Evolutionary conservation across 2,797 vertebrate genomes (phyloP).

Genomic region (Artibeus jamaicensis): DNA sequence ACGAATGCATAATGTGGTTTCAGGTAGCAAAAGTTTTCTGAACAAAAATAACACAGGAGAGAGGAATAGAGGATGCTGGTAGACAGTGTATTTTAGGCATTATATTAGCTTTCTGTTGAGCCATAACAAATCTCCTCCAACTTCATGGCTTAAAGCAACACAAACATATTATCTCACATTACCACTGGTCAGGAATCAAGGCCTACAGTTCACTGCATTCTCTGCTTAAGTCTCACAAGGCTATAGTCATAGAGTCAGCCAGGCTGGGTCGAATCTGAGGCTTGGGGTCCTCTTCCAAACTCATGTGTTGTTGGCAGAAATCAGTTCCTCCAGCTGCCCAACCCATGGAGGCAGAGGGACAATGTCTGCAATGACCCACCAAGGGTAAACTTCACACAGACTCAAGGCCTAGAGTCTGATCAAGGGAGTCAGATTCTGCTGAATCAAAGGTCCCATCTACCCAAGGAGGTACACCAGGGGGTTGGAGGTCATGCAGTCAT

Average conservation of each 20-base stretch:
- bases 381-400: background rate
- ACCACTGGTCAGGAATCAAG: background rate
- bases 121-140: background rate
- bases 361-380: background rate
- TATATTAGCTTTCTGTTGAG: too few relatives aligned
- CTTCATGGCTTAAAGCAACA: background rate
- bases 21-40: too few relatives aligned
- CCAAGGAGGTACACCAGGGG: background rate
- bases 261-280: background rate
- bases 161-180: background rate
- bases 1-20: too few relatives aligned
- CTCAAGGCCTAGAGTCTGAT: background rate
- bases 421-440: background rate
- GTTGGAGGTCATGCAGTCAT: background rate
- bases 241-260: background rate
- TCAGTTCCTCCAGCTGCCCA: background rate
- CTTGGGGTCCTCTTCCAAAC: background rate
- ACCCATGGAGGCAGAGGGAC: background rate
- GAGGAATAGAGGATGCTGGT: too few relatives aligned
- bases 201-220: background rate
- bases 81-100: too few relatives aligned
- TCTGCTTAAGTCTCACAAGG: background rate
- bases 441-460: background rate
- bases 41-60: too few relatives aligned
- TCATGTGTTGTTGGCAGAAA: background rate